phyloP scores from a whole-genome alignment of 2,888 invertebrate species.

The Gibbula magus region DNA sequence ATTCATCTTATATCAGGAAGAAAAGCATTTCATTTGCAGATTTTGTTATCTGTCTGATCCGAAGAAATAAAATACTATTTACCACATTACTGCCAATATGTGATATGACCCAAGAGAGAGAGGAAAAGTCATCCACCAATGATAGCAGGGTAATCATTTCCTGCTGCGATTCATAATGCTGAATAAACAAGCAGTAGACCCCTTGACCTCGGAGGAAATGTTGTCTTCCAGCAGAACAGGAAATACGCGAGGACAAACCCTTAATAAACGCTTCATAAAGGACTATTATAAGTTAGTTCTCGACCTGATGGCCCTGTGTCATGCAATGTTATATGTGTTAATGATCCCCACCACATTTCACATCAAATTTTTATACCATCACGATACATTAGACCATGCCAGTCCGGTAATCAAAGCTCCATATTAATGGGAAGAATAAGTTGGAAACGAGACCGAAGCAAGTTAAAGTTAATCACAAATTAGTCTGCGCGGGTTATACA shows the following conservation, averaged over 20 bases:
- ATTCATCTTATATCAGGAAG: constrained; percentile 21
- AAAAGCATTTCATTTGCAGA: constrained; percentile 18
- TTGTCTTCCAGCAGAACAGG: constrained; percentile 2
- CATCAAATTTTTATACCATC: constrained; percentile 6
- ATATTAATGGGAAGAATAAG: constrained; percentile 7
- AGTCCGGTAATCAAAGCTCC: not conserved
- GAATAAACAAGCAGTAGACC: not conserved
- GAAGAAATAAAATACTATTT: constrained; percentile 5
- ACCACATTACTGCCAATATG: constrained; percentile 9
- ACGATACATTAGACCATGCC: not conserved
- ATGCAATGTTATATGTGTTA: constrained; percentile 13
- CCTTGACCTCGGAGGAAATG: not conserved
- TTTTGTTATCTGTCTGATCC: constrained; percentile 11
- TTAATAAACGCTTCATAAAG: constrained; percentile 6
- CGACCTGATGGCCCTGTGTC: not conserved
- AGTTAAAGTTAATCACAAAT: constrained; percentile 13
- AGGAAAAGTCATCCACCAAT: not conserved
- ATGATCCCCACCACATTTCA: not conserved
- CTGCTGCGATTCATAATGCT: not conserved
- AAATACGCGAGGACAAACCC: not conserved
- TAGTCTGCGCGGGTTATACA: not conserved
- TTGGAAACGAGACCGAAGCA: not conserved
- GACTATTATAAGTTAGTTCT: not conserved
- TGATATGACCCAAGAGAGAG: not conserved
- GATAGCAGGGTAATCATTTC: constrained; percentile 5